phyloP scores from a whole-genome alignment of 1,140 invertebrate species.

The Metaphire vulgaris region DNA sequence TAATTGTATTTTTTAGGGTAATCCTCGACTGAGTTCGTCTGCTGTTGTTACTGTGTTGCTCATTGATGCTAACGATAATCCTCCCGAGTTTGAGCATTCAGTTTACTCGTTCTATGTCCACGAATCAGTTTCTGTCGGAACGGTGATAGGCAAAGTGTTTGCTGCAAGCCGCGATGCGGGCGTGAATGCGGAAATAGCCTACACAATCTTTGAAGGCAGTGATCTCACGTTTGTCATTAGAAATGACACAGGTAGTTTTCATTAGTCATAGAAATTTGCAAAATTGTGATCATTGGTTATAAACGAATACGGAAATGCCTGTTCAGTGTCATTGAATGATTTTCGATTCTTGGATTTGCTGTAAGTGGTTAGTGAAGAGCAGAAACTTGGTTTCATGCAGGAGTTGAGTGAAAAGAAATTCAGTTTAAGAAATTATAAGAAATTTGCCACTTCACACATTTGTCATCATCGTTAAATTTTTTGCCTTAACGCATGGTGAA shows the following conservation, averaged over 20 bases:
- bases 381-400: too few species aligned
- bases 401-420: too few species aligned
- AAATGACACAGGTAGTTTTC: neutral
- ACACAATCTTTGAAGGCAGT: constrained; percentile 44
- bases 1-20: neutral
- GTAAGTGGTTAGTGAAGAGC: too few species aligned
- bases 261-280: too few species aligned
- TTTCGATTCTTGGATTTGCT: too few species aligned
- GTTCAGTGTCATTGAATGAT: too few species aligned
- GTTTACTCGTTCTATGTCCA: constrained; percentile 58
- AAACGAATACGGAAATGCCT: too few species aligned
- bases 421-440: too few species aligned
- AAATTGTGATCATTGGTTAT: too few species aligned
- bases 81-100: constrained; percentile 65
- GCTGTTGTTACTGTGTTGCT: neutral
- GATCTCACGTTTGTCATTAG: neutral
- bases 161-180: constrained; percentile 28
- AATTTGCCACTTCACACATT: too few species aligned
- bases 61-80: constrained; percentile 69
- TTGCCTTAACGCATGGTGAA: too few species aligned
- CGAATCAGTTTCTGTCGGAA: constrained; percentile 2
- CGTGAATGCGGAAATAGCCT: constrained; percentile 43
- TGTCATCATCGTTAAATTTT: too few species aligned
- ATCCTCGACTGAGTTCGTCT: neutral
- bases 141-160: constrained; percentile 56